Evolutionary conservation across 2,888 invertebrate genomes (phyloP), one percentile per base, ranked within the genome.

Genomic region (Mylabris sibirica): DNA sequence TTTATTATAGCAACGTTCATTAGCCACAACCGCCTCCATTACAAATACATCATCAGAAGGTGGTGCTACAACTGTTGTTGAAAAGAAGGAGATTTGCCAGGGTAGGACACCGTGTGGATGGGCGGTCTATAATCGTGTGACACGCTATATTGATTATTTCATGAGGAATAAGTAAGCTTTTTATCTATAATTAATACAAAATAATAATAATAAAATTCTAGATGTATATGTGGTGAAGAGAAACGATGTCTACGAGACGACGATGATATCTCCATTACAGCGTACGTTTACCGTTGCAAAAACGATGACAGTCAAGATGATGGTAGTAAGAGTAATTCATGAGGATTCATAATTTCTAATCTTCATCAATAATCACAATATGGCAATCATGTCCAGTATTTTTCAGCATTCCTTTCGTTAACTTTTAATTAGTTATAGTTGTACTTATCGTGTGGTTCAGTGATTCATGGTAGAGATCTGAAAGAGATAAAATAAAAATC

Each of bases 221-320:
- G 89, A 38, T 90, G 90, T 76, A 81, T 80, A 30, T 90, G 90
- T 71, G 80, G 85, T 0, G 73, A 78, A 24, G 85, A 83, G 44
- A 81, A 81, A 60, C 83, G 81, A 62, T 90, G 90, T 76, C 76
- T 87, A 2, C 82, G 86, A 64, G 84, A 85, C 17, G 87, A 87
- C 26, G 90, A 90, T 73, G 89, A 89, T 75, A 80, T 90, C 20
- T 88, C 89, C 14, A 87, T 88, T 34, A 85, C 86, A 61, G 89
- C 90, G 1, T 90, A 87, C 77, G 88, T 90, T 0, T 89, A 90
- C 80, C 85, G 87, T 60, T 90, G 90, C 81, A 84, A 82, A 75
- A 72, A 68, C 49, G 70, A 57, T 64, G 63, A 68, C 11, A 79
- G 3, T 3, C 53, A 22, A 22, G 53, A 53, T 30, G 63, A 65